Evolutionary conservation across 2,113 vertebrate genomes (phyloP).

Genomic region (Psettodes erumei): DNA sequence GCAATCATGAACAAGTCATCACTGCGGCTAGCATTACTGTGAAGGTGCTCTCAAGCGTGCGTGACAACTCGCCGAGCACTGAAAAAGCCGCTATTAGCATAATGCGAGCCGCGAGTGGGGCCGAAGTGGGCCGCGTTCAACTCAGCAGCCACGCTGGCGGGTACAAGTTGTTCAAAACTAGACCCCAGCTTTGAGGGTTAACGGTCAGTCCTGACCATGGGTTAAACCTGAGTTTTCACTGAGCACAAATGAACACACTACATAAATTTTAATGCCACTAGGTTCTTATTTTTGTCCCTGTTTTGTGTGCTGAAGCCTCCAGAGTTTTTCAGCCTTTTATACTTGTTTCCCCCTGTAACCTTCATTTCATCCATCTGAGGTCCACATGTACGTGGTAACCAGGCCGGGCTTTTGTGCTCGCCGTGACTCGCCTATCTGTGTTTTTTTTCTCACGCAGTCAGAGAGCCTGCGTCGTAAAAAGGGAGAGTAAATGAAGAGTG

Average conservation of each 20-base stretch:
- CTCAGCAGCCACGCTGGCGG: no score
- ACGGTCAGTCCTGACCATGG: no score
- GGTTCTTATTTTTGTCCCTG: background rate
- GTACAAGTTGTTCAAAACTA: no score
- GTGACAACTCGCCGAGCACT: no score
- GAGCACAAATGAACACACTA: no score
- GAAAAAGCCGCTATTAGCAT: no score
- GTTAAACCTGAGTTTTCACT: background rate
- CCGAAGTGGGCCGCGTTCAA: no score
- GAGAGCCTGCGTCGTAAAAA: conserved; percentile 18
- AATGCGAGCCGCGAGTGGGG: no score
- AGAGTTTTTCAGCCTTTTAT: background rate
- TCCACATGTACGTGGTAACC: background rate
- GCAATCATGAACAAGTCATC: no score
- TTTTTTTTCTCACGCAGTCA: conserved; percentile 15
- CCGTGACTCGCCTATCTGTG: conserved; percentile 37
- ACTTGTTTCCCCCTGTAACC: background rate
- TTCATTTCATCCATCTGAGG: background rate
- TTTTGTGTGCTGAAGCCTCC: conserved; percentile 2
- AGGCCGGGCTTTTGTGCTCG: background rate
- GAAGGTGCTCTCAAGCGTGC: no score
- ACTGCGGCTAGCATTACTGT: no score
- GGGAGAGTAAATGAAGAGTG: conserved; percentile 30
- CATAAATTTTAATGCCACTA: background rate
- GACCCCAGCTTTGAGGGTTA: no score